Evolutionary conservation across 2,797 vertebrate species (phyloP).

Genomic region (Diplodus sargus): DNA sequence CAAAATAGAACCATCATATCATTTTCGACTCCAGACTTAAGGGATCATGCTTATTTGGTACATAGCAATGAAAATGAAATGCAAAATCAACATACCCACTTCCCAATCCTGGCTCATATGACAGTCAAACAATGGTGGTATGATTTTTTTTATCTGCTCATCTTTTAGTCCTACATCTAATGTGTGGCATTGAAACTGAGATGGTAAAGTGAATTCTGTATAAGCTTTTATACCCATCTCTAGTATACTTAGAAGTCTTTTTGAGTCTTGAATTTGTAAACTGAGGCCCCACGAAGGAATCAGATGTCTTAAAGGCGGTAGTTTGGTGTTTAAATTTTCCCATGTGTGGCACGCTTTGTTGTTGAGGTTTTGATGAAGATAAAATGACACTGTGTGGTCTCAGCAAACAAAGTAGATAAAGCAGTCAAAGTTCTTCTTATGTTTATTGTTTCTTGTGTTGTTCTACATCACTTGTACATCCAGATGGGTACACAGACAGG

Average conservation of each 20-base stretch:
- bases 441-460: conserved; percentile 31
- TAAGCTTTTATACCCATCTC: neutral
- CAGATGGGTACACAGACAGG: conserved; percentile 18
- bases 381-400: neutral
- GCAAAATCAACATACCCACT: too few species aligned
- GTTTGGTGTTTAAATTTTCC: neutral
- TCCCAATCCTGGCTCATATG: too few species aligned
- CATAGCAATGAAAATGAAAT: too few species aligned
- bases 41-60: too few species aligned
- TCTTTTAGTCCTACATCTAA: too few species aligned
- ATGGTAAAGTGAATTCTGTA: neutral
- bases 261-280: neutral
- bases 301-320: conserved; percentile 1
- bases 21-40: too few species aligned
- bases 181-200: conserved; percentile 22
- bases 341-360: neutral
- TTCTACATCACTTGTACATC: conserved; percentile 29
- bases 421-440: neutral
- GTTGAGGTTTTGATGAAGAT: neutral
- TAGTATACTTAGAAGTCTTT: neutral
- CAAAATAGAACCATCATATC: too few species aligned
- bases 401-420: neutral
- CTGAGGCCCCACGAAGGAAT: too few species aligned
- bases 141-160: too few species aligned
- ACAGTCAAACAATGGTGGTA: too few species aligned